Base-by-base conservation (phyloP, 30 jellyfish, hydroid and myxozoan species). In the Aurelia sp. region DNA sequence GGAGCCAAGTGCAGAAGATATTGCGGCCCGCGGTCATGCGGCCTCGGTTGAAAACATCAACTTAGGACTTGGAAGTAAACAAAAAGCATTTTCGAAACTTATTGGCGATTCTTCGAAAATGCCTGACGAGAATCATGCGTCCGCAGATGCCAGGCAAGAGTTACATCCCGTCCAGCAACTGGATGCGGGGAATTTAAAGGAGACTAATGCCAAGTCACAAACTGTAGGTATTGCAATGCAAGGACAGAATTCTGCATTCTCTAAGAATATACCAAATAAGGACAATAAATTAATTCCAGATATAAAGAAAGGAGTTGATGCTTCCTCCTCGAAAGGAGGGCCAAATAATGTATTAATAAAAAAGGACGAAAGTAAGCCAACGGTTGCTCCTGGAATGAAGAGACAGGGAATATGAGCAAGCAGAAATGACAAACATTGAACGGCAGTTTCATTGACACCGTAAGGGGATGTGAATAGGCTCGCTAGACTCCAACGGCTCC, bases 311-410 rank as follows among this genome's bases (percentile, higher is more conserved):
- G 72, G 78, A 41, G 33, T 64, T 9, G 80, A 78, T 19, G 35
- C 51, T 17, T 41, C 33, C 58, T 23, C 78, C 7, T 44, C 44
- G 37, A 67, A 53, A n/a, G 66, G 55, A 44, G 55, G 55, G 16
- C 55, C 55, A 0, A 44, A 44, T 44, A 55, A 27, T 4, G 83
- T 71, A 47, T 58, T 33, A 5, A 2, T 53, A 23, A 66, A 67
- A 7, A 66, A 67, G 20, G 62, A 69, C 21, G 65, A 35, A 30
- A 66, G 63, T 15, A 82, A 82, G 37, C 91, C 91, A 13, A 68
- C 91, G 5, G 91, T 82, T 6, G 91, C 91, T 9, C 91, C 91
- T 18, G 91, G 91, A 5, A 82, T 82, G 91, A 69, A 33, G 40
- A 68, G 91, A 37, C 85, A 70, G 27, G n/a, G 66, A n/a, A 10